Evolutionary conservation across 1,140 invertebrate genomes (phyloP).

Genomic region (Drosophila sucinea): DNA sequence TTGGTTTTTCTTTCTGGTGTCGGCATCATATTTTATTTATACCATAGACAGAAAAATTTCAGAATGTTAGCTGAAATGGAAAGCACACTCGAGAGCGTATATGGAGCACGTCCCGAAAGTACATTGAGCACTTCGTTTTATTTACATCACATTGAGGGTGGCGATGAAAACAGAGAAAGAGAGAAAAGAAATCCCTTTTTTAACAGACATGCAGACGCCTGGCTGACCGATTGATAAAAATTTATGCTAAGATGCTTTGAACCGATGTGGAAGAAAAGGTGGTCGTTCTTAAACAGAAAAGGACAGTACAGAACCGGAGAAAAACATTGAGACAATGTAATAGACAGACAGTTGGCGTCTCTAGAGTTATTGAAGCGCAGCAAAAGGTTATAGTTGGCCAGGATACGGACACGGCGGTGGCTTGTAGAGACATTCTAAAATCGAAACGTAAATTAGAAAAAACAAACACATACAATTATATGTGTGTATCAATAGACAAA

Average conservation of each 20-base stretch:
- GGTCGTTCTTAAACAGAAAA: constrained; percentile 25
- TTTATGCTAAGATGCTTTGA: constrained; percentile 57
- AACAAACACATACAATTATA: constrained; percentile 35
- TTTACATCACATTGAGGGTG: constrained; percentile 44
- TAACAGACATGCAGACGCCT: constrained; percentile 57
- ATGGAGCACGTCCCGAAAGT: constrained; percentile 68
- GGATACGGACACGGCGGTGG: constrained; percentile 28
- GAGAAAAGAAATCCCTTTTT: constrained; percentile 25
- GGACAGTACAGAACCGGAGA: constrained; percentile 19
- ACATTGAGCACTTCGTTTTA: constrained; percentile 70
- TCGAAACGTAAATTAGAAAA: constrained; percentile 39
- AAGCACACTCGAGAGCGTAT: constrained; percentile 76
- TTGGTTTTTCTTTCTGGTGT: constrained; percentile 27
- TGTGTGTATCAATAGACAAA: constrained; percentile 43
- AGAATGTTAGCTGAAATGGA: constrained; percentile 73
- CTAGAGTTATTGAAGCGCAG: constrained; percentile 32
- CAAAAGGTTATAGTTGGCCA: constrained; percentile 39
- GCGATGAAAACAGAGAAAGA: constrained; percentile 11
- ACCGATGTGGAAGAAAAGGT: constrained; percentile 43
- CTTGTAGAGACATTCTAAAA: constrained; percentile 37
- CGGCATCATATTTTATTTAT: constrained; percentile 77
- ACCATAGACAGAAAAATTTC: constrained; percentile 31
- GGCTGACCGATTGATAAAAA: constrained; percentile 62
- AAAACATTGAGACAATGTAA: constrained; percentile 22
- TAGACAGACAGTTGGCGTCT: constrained; percentile 29